Base-by-base conservation (phyloP, 2,888 invertebrate genomes). In the Lepas anatifera region DNA sequence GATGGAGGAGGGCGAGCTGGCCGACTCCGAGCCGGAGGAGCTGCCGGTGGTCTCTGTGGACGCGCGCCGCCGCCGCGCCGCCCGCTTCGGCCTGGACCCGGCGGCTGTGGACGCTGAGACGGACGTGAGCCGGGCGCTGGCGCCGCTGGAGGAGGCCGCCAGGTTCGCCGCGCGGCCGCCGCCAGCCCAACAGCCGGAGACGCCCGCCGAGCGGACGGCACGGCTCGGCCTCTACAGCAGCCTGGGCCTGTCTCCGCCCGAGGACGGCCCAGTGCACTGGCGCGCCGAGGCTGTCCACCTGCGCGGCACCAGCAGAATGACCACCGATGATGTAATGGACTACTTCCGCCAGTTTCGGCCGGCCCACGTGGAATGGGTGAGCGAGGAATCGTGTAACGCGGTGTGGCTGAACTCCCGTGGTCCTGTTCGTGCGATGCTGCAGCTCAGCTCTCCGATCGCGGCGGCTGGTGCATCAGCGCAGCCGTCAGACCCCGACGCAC, bases 351-450 rank as follows among this genome's bases (percentile, higher is more conserved):
- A 87, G 74, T 89, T 87, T 78, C 86, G 86, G 69, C 90, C 92
- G n/a, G 81, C 86, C 18, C 86, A 86, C 16, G 83, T 92, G 68
- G 92, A 92, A 80, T 91, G 90, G 90, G 85, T 92, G 71, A 87
- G 88, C 81, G 88, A 89, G 77, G 81, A 84, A 74, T 88, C 89
- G 75, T 92, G 92, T 87, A 81, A 87, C 78, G 83, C 87, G 3
- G 82, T 87, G 1, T 88, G 87, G 86, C 72, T 81, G 37, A 86
- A 87, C 75, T 81, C 82, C 72, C 76, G 82, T 29, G 82, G 84
- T 0, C 83, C 87, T 43, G 85, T 86, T 1, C 81, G 84, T 75
- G 87, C 87, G 37, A 78, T 87, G 75, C 77, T 84, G 74, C 84
- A 81, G 70, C 77, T 84, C 64, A 85, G 86, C n/a, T 82, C 81